A percentile compares a stretch with the other conserved stretches of the same genome.
These are phyloP conservation scores for Ataeniobius toweri DNA, from an alignment of 2,797 vertebrate genomes.

Conservation along the genomic window DNA sequence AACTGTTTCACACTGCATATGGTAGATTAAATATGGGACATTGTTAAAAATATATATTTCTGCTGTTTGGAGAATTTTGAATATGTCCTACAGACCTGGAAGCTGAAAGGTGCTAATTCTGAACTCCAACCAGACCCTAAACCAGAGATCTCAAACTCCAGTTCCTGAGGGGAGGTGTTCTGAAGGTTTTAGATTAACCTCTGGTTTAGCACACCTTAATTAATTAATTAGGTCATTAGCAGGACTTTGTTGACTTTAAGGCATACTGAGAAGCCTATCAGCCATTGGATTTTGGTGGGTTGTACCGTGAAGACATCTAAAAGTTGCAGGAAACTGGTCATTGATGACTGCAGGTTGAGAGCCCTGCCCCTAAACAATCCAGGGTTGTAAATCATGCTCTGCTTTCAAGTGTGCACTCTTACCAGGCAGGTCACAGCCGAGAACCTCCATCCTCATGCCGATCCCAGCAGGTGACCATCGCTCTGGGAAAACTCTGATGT, in stretches of 20 bases:
- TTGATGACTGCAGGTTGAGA: not conserved
- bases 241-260: no score
- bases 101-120: not conserved
- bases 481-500: constrained; percentile 91
- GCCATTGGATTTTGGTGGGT: not conserved
- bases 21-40: no score
- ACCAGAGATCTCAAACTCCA: not conserved
- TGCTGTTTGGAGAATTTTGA: not conserved
- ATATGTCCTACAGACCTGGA: not conserved
- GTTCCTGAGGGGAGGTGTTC: not conserved
- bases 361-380: not conserved
- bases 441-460: constrained; percentile 96
- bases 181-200: not conserved
- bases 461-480: constrained; percentile 96
- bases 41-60: not conserved
- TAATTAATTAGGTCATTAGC: no score
- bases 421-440: constrained; percentile 97
- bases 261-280: not conserved
- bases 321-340: not conserved
- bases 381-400: not conserved
- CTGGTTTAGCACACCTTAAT: not conserved
- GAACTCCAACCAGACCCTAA: not conserved
- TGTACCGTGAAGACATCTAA: not conserved
- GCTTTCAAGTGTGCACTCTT: constrained; percentile 45
- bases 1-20: no score